Evolutionary conservation across 37 sponge, comb jelly and placozoan species (phyloP), one percentile per base, ranked within the genome.

Genomic region (Oopsacas minuta): DNA sequence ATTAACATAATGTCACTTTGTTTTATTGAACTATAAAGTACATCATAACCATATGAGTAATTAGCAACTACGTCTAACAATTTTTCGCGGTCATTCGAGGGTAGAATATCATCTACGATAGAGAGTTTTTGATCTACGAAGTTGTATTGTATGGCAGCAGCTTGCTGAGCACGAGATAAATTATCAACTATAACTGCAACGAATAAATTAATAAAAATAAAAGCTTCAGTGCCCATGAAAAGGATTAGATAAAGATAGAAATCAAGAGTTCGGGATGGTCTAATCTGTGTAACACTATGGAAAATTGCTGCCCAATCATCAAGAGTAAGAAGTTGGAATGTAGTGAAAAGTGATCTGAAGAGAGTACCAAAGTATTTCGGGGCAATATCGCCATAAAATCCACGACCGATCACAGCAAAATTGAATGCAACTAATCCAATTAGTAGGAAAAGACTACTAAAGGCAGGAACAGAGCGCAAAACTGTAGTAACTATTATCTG

Each of bases 161-260:
- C 86, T 30, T 87, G 86, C 37, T 92, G 93, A 75, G 93, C 39
- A 8, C 87, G 83, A 0, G 89, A 89, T 28, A 94, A 81, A 51
- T 90, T 94, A 83, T 94, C 95, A 36, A 94, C 95, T 23, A 94
- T 94, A 37, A 94, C 95, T 23, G 95, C 95, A 52, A 94, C 90
- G 85, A 94, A 90, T 51, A 94, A 82, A 87, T 89, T 92, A 61
- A 20, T 81, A 84, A 90, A 84, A 38, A 87, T 87, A 38, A 86
- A 89, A 37, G 82, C 83, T 36, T 87, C 83, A 81, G 83, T 38
- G 36, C 86, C 83, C 38, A 89, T 89, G 37, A 83, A 84, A 17
- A 52, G 82, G n/a, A 82, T 36, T 15, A 88, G 85, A 82, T 85
- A 88, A 52, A 88, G 32, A 61, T 61, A 61, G 22, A 61, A 61